Evolutionary conservation across 2,113 vertebrate genomes (phyloP).

Genomic region (Gambusia holbrooki): DNA sequence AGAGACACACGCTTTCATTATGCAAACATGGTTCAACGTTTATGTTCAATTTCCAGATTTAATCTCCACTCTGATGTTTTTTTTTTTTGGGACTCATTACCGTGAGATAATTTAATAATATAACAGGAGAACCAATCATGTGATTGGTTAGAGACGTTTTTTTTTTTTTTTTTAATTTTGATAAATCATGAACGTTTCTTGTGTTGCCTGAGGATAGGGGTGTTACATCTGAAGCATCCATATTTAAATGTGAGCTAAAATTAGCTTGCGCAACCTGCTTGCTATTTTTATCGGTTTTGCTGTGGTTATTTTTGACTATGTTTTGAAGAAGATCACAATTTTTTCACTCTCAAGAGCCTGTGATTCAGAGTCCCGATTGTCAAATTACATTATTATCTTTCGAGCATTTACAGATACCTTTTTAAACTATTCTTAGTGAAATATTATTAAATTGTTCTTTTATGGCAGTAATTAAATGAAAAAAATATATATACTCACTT

Average conservation of each 20-base stretch:
- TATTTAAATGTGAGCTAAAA: constrained; percentile 28
- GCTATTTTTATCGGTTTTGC: constrained; percentile 40
- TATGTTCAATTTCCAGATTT: constrained; percentile 6
- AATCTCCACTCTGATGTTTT: not conserved
- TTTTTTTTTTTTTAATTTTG: constrained; percentile 1
- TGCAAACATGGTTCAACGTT: constrained; percentile 23
- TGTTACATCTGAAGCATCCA: not conserved
- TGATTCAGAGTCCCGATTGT: not conserved
- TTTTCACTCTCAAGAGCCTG: not conserved
- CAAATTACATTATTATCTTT: constrained; percentile 6
- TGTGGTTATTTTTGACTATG: constrained; percentile 1
- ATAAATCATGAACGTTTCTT: constrained; percentile 10
- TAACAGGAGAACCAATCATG: constrained; percentile 6
- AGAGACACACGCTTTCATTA: constrained; percentile 16
- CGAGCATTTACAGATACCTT: no score
- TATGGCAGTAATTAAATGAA: no score
- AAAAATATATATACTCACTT: not conserved
- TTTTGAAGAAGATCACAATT: not conserved
- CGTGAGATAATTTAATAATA: not conserved
- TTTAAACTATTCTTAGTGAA: no score
- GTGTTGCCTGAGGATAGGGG: not conserved
- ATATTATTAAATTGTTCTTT: no score
- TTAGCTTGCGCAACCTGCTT: constrained; percentile 17
- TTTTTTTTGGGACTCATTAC: not conserved
- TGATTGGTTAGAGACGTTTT: not conserved